Percentiles rank a stretch among this genome's conserved stretches.
These are phyloP conservation scores for Ochropleura leucogaster DNA, from an alignment of 2,888 invertebrate species.

Conservation along the genomic window DNA sequence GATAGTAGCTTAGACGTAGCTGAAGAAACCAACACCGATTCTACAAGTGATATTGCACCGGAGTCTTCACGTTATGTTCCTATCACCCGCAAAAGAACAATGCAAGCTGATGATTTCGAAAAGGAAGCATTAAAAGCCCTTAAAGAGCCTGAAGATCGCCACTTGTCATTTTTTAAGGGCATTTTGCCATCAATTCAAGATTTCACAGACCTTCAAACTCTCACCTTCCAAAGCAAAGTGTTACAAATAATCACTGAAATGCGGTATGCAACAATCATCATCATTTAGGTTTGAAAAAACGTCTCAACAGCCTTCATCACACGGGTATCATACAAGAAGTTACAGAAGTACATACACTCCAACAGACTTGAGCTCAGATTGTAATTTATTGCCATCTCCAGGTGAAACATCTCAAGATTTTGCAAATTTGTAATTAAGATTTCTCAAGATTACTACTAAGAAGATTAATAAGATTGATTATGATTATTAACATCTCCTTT, in stretches of 20 bases:
- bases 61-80: conserved; percentile 46
- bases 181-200: conserved; percentile 41
- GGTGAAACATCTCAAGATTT: no score
- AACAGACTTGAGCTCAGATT: no score
- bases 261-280: conserved; percentile 15
- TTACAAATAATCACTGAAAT: conserved; percentile 32
- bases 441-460: no score
- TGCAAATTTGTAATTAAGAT: no score
- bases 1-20: conserved; percentile 39
- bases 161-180: conserved; percentile 36
- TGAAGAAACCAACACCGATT: conserved; percentile 33
- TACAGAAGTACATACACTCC: no score
- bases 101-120: conserved; percentile 53
- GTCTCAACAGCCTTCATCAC: conserved; percentile 10
- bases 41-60: conserved; percentile 29
- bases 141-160: conserved; percentile 43
- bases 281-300: conserved; percentile 9
- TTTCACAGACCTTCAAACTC: conserved; percentile 41
- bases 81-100: conserved; percentile 42
- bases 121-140: conserved; percentile 39
- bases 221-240: conserved; percentile 49
- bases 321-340: conserved; percentile 28
- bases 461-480: no score
- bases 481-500: no score
- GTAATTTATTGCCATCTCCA: no score